Conservation (phyloP, 1,140 invertebrate genomes). For the Nephila pilipes region DNA sequence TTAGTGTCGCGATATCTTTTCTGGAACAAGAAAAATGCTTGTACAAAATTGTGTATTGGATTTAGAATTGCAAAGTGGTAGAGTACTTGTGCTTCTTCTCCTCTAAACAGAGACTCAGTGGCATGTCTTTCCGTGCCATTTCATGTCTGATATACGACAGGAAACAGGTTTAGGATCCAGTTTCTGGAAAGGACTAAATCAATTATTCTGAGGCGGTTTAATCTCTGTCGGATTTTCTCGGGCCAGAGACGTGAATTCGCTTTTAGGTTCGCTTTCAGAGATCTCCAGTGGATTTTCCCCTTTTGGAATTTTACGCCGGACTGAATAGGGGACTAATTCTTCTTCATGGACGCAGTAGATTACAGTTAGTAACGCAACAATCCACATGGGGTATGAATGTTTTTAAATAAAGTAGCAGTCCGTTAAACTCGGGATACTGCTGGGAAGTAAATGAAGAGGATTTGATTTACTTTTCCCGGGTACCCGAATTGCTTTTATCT, state of each 20-base stretch:
- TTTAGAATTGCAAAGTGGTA: background rate
- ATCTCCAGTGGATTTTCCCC: constrained; percentile 45
- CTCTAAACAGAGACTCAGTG: background rate
- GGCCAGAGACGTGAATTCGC: constrained; percentile 32
- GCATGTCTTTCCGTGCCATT: constrained; percentile 63
- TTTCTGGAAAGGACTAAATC: constrained; percentile 73
- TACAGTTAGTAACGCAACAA: constrained; percentile 29
- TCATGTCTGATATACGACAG: constrained; percentile 67
- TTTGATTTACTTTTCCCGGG: background rate
- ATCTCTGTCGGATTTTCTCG: constrained; percentile 64
- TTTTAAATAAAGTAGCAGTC: constrained; percentile 37
- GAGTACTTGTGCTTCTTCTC: constrained; percentile 18
- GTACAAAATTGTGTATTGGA: too few species aligned
- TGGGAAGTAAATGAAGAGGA: background rate
- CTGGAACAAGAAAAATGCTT: background rate
- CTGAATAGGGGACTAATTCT: constrained; percentile 60
- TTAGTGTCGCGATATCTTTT: background rate
- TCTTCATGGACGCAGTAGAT: constrained; percentile 31
- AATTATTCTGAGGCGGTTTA: constrained; percentile 72
- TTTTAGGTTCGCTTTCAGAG: constrained; percentile 17
- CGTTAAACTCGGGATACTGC: constrained; percentile 1
- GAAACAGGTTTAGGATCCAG: constrained; percentile 70
- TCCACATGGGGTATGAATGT: constrained; percentile 16
- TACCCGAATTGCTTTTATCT: background rate
- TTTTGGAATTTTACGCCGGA: constrained; percentile 45